Evolutionary conservation across 2,797 vertebrate species (phyloP).

Genomic region (Cossypha heuglini): DNA sequence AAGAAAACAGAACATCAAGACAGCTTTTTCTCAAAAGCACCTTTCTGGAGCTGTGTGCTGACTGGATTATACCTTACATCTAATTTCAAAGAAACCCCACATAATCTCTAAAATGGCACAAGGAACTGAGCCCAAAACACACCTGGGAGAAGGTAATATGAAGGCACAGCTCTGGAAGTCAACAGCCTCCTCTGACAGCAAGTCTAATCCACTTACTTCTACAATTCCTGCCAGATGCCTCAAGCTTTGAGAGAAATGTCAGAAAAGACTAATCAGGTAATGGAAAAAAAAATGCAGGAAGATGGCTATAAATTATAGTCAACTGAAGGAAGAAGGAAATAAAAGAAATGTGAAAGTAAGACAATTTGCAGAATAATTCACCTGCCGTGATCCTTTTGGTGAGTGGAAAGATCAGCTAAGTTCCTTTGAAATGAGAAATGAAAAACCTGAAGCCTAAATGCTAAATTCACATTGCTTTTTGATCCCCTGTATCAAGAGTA

Average conservation of each 20-base stretch:
- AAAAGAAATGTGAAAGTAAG: not conserved
- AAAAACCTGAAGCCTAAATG: not conserved
- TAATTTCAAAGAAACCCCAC: not conserved
- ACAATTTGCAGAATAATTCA: not conserved
- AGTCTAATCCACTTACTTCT: fast-evolving
- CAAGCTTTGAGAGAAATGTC: not conserved
- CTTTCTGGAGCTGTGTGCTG: not conserved
- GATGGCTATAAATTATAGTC: not conserved
- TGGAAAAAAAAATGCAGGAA: not conserved
- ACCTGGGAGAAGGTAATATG: not conserved
- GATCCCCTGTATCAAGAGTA: not conserved
- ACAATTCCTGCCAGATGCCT: not conserved
- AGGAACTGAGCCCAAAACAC: not conserved
- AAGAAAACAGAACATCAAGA: not conserved
- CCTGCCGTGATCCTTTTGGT: not conserved
- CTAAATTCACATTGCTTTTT: not conserved
- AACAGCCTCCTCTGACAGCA: not conserved
- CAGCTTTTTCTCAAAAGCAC: not conserved
- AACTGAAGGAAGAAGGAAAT: not conserved
- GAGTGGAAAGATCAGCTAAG: not conserved
- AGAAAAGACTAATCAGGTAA: not conserved
- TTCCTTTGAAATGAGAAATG: not conserved
- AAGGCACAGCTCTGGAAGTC: not conserved
- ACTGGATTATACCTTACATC: not conserved
- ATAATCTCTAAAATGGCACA: not conserved